phyloP scores from a whole-genome alignment of 2,797 vertebrate species.

The Moxostoma hubbsi region DNA sequence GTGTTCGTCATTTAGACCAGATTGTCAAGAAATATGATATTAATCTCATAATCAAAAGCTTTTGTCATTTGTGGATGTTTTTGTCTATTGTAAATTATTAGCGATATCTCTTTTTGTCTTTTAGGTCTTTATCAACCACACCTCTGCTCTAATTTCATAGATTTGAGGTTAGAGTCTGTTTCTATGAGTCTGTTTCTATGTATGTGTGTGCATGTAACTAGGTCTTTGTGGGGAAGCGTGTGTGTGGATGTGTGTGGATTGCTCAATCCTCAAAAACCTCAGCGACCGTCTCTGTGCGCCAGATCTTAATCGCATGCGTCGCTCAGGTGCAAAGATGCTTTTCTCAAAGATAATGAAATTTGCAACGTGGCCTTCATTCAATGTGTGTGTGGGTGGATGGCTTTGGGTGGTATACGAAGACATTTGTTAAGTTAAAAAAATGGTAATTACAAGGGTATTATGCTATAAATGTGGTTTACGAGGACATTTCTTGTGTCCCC shows the following conservation, averaged over 20 bases:
- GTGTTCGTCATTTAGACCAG: background rate
- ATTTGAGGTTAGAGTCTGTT: slow-evolving; percentile 47
- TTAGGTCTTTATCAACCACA: slow-evolving; percentile 30
- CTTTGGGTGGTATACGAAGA: no score
- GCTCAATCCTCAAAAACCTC: slow-evolving; percentile 54
- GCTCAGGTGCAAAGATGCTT: slow-evolving; percentile 33
- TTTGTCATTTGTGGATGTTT: background rate
- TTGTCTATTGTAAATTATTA: background rate
- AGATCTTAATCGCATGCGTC: slow-evolving; percentile 39
- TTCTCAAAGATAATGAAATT: slow-evolving; percentile 38
- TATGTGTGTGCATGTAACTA: slow-evolving; percentile 28
- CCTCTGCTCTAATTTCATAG: slow-evolving; percentile 36
- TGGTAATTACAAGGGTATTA: no score
- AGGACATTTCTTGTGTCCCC: no score
- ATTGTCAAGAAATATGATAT: background rate
- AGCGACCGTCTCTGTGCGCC: slow-evolving; percentile 32
- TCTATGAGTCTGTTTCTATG: slow-evolving; percentile 12
- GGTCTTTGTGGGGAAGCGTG: slow-evolving; percentile 14
- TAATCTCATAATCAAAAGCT: background rate
- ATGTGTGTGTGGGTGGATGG: background rate
- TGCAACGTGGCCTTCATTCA: background rate
- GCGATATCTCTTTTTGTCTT: slow-evolving; percentile 20
- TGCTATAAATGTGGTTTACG: no score
- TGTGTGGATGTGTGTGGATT: slow-evolving; percentile 35
- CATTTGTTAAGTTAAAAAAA: no score